Base-by-base conservation (phyloP, 1,140 invertebrate species). In the Hyphantria cunea region DNA sequence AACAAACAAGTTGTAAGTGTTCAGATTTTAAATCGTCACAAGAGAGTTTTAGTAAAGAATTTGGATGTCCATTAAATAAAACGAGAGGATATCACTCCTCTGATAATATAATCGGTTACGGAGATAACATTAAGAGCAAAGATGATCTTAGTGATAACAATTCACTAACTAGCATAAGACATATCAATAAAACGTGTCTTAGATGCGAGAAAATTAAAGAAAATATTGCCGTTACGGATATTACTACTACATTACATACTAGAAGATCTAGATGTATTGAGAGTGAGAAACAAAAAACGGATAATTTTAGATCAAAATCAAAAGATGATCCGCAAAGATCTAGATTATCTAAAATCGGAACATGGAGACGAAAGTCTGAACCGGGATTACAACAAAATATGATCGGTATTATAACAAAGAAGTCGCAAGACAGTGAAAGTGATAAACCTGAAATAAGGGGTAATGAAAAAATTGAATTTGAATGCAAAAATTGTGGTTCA, bases 291-390 rank as follows among this genome's bases (percentile, higher is more conserved):
- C 59, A 70, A 14, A 85, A 64, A 64, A 68, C 72, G 10, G 86
- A 89, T 54, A 81, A 76, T 7, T 59, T 84, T 15, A 74, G 86
- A 53, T 89, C 88, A 0, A 90, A 90, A 56, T 92, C 91, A 7
- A 92, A 87, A 75, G 91, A 92, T 52, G 91, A 92, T 68, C 87
- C 86, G 6, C 89, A 91, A 64, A 78, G 89, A 73, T 85, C 86
- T 6, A 90, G 84, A 48, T 72, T 93, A 33, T 91, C 92, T 7
- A 92, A 93, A 69, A 91, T 93, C 65, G 87, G 91, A 6, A 94
- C 92, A 59, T 95, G 94, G 94, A 84, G 95, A 73, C 85, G 95
- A 65, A 95, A 95, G 84, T 95, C 95, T 9, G 95, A 95, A 76
- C 95, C 95, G 2, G 93, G 94, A 3, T 88, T 94, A 31, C 86